Evolutionary conservation across 2,797 vertebrate species (phyloP).

Genomic region (Macropus fuliginosus): DNA sequence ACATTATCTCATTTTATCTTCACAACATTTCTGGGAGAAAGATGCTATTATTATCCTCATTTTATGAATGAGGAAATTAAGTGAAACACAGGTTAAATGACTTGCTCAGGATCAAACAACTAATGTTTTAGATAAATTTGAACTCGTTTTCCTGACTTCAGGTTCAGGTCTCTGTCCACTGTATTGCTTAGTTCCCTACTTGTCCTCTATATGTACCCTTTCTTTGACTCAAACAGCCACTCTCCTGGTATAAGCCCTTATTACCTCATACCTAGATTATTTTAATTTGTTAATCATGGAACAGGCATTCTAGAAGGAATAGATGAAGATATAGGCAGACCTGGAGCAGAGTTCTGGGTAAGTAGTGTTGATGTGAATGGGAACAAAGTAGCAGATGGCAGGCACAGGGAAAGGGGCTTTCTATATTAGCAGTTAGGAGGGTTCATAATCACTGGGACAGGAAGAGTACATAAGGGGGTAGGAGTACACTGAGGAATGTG

Average conservation of each 20-base stretch:
- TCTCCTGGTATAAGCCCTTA: background rate
- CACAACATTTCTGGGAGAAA: background rate
- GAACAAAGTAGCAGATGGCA: background rate
- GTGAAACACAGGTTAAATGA: background rate
- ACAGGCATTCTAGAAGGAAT: background rate
- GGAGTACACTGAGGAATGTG: background rate
- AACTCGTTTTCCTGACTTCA: background rate
- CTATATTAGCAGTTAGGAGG: background rate
- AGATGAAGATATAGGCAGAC: background rate
- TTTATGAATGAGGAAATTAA: background rate
- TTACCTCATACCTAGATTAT: background rate
- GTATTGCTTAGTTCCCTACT: background rate
- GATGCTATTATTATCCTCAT: background rate
- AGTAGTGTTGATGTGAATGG: background rate
- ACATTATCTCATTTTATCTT: background rate
- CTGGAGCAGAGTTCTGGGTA: background rate
- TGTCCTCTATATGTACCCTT: background rate
- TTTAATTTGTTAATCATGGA: background rate
- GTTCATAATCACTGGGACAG: background rate
- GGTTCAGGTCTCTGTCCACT: background rate
- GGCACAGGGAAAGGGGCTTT: background rate
- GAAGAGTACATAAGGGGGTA: background rate
- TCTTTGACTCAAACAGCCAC: background rate
- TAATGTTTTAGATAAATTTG: background rate
- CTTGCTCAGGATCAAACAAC: background rate